Base-by-base conservation (phyloP, 2,797 vertebrate species). In the Streptopelia turtur region DNA sequence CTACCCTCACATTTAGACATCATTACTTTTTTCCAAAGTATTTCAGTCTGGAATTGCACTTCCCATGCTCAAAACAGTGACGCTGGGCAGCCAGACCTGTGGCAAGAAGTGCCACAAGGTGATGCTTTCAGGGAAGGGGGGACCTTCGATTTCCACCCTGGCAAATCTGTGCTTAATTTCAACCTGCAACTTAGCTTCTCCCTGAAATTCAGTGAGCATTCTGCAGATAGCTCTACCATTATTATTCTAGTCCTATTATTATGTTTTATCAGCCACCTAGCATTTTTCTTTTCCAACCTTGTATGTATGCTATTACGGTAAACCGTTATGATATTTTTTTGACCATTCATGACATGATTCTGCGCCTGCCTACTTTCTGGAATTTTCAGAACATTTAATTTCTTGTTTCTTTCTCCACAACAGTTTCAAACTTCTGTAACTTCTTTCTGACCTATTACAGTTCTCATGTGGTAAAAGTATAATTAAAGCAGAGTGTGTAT, bases 51-150 rank as follows among this genome's bases (percentile, higher is more conserved):
- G 47, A 66, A 39, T 39, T 6, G 2, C 20, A 5, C 50, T 94
- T 94, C 79, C 83, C 4, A 0, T 49, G 74, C 75, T 77, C 69
- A n/a, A 23, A 78, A 24, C 0, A 4, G 31, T 3, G 57, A 31
- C 20, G 10, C 3, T 7, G 9, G 60, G 59, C 65, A 80, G 80
- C 37, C 60, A 25, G 59, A 21, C 6, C 37, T 8, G 28, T 20
- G 30, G 8, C n/a, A 53, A 72, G 12, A 0, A 1, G 14, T 37
- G 59, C 45, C 3, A 0, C 1, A 2, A 79, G 53, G 43, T 1
- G 9, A 57, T 35, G 56, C 30, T 60, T 61, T 28, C 55, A 53
- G 65, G 41, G 47, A 76, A 66, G 9, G 35, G 16, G 21, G 55
- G 55, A 47, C 14, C 18, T 61, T 39, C 2, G 16, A 24, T 21